Base-by-base conservation (phyloP, 1,140 invertebrate genomes). In the Lineus longissimus region DNA sequence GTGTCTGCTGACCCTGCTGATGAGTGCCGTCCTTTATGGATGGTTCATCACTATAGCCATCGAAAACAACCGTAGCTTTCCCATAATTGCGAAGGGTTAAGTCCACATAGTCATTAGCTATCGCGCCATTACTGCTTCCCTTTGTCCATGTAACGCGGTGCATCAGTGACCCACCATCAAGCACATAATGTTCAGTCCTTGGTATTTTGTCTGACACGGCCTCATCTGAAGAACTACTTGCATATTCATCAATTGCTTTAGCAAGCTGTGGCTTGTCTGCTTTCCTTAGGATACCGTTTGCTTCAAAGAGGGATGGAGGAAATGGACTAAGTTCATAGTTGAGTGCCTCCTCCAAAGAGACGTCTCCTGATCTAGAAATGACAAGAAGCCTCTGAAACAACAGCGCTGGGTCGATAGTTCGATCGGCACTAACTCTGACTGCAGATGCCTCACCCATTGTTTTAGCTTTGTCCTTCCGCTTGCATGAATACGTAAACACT, bases 141-240 rank as follows among this genome's bases (percentile, higher is more conserved):
- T 61, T 60, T 25, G 27, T 31, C 68, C 65, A 70, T 51, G 57
- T 59, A 23, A 67, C 36, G 0, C 63, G 59, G n/a, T 51, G 47
- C 4, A 51, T 23, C 25, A 51, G 25, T 23, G 25, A 51, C 4
- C 47, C 47, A 51, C 47, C 47, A 51, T 51, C 47, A 6, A 51
- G 9, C 6, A 51, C 47, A 51, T 23, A 51, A 51, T 27, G 6
- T 51, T 51, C 47, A n/a, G n/a, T 51, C 25, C 9, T 9, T 51
- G 47, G 47, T n/a, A 27, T 9, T 23, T 51, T 23, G 25, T 51
- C 47, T 4, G 25, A 7, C 4, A 51, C 25, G n/a, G 47, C 19
- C 19, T 51, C 25, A 27, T 23, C 19, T 51, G 47, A 23, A 7
- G 9, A 23, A n/a, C 47, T 23, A 4, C 25, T 51, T 51, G 25